Conservation (phyloP, 1,140 invertebrate species). For the Stegodyphus mimosarum region DNA sequence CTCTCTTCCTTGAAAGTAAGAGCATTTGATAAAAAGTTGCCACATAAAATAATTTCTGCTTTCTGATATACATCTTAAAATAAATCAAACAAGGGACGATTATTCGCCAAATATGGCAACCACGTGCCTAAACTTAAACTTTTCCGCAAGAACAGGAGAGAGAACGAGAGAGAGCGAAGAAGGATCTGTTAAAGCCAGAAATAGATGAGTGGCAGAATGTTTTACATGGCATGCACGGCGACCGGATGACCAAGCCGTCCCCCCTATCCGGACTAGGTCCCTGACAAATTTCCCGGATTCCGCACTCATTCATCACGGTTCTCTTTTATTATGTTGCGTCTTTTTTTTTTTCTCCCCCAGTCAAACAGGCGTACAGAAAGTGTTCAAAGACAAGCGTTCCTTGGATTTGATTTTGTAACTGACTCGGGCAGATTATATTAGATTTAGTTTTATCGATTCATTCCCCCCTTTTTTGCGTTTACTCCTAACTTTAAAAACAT, state of each 20-base stretch:
- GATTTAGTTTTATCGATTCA: no score
- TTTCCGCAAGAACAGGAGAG: slow-evolving; percentile 7
- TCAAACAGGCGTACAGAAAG: no score
- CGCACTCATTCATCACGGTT: slow-evolving; percentile 47
- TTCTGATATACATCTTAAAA: no score
- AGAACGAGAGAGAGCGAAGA: not conserved
- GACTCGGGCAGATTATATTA: no score
- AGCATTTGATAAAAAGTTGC: no score
- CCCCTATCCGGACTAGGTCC: slow-evolving; percentile 30
- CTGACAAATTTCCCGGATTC: slow-evolving; percentile 58
- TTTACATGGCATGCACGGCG: slow-evolving; percentile 54
- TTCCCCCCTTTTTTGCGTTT: no score
- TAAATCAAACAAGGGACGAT: not conserved
- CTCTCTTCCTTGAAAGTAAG: no score
- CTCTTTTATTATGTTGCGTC: slow-evolving; percentile 53
- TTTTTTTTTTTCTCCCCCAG: not conserved
- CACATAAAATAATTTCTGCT: no score
- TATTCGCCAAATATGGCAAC: slow-evolving; percentile 24
- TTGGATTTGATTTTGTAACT: no score
- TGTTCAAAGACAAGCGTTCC: no score
- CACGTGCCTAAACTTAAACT: slow-evolving; percentile 24
- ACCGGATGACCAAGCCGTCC: slow-evolving; percentile 36
- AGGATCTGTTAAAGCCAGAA: slow-evolving; percentile 44
- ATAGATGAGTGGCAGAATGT: slow-evolving; percentile 54
- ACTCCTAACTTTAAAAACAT: no score